Evolutionary conservation across 2,113 vertebrate genomes (phyloP).

Genomic region (Scatophagus argus): DNA sequence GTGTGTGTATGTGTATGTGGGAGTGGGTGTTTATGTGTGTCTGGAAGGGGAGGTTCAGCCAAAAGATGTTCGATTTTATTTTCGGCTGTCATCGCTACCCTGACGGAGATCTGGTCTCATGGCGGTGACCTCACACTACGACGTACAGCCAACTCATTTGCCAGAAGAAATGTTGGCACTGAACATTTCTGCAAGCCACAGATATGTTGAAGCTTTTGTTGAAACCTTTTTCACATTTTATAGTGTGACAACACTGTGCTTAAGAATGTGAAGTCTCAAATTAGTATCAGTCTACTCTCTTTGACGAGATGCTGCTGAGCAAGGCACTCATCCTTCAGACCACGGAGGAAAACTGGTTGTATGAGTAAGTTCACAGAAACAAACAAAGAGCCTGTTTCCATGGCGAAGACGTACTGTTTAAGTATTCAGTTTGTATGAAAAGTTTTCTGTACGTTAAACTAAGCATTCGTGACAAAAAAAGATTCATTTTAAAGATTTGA

Average conservation of each 20-base stretch:
- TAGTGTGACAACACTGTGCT: no score
- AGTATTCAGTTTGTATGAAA: no score
- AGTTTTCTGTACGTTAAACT: no score
- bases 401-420: no score
- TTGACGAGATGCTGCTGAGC: background rate
- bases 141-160: no score
- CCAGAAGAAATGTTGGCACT: no score
- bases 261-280: slow-evolving; percentile 43
- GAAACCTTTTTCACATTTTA: no score
- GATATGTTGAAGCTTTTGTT: no score
- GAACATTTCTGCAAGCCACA: background rate
- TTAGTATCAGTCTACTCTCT: slow-evolving; percentile 43
- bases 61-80: slow-evolving; percentile 59
- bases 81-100: slow-evolving; percentile 63
- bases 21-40: background rate
- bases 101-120: slow-evolving; percentile 36
- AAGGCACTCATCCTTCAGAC: background rate
- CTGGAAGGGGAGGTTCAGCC: background rate
- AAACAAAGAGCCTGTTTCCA: no score
- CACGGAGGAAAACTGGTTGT: background rate
- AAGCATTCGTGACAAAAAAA: no score
- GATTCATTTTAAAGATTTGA: no score
- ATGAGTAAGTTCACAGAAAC: background rate
- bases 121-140: slow-evolving; percentile 40
- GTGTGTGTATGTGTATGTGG: background rate